Percentiles rank a stretch among this genome's conserved stretches.
Conservation (phyloP, 2,888 invertebrate genomes). For the Prosopocoilus inquinatus region DNA sequence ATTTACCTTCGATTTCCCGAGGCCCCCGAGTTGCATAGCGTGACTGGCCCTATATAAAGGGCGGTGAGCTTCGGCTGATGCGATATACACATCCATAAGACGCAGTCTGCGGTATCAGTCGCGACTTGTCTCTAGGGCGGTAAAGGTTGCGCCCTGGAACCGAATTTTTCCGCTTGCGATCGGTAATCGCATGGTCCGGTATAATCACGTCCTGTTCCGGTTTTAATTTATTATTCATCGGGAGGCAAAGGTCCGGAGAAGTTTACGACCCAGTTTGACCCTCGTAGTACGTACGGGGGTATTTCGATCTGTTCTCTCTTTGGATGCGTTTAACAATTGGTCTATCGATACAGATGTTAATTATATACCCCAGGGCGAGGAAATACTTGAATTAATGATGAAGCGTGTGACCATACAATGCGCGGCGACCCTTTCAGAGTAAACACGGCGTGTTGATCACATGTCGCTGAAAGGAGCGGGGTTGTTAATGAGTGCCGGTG, state of each 20-base stretch:
- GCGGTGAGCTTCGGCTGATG: slow-evolving; percentile 16
- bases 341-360: slow-evolving; percentile 30
- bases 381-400: slow-evolving; percentile 34
- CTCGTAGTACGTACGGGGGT: background rate
- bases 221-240: background rate
- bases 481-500: slow-evolving; percentile 36
- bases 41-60: slow-evolving; percentile 20
- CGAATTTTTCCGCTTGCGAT: background rate
- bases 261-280: background rate
- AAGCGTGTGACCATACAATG: slow-evolving; percentile 31
- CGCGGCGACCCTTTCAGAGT: slow-evolving; percentile 33
- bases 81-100: background rate
- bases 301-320: background rate
- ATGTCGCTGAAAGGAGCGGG: slow-evolving; percentile 35
- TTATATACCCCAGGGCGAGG: slow-evolving; percentile 27
- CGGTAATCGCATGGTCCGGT: slow-evolving; percentile 1
- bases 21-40: slow-evolving; percentile 16
- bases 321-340: slow-evolving; percentile 8
- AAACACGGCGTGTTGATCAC: slow-evolving; percentile 39
- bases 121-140: slow-evolving; percentile 7
- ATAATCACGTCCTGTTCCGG: slow-evolving; percentile 1
- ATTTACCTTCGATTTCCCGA: slow-evolving; percentile 19
- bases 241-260: background rate
- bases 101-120: slow-evolving; percentile 21
- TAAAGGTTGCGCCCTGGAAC: too few species aligned